These are phyloP conservation scores for Gallinago stenura DNA, from an alignment of 2,797 vertebrate species.

Conservation along the genomic window DNA sequence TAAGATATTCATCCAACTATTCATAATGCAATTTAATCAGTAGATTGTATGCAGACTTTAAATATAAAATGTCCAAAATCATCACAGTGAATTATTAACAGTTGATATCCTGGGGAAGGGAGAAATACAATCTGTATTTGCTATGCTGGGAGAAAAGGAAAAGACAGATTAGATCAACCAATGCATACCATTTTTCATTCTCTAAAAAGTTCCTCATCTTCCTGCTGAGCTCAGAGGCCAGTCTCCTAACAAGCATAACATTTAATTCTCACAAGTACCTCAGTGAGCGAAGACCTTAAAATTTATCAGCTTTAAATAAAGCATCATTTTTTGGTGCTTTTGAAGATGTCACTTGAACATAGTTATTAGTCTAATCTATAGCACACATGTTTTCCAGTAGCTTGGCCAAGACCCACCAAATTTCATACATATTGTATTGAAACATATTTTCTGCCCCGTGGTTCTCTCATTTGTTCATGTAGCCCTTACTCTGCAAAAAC, in stretches of 20 bases:
- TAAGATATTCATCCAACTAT: slow-evolving; percentile 77
- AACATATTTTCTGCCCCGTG: slow-evolving; percentile 15
- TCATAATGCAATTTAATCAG: slow-evolving; percentile 79
- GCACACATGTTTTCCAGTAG: not conserved
- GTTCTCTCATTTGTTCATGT: not conserved
- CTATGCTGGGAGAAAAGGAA: not conserved
- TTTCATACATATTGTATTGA: slow-evolving; percentile 17
- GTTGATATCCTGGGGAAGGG: slow-evolving; percentile 45
- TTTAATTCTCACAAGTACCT: not conserved
- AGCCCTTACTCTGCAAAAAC: slow-evolving; percentile 29
- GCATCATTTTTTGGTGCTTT: not conserved
- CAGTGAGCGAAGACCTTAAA: not conserved
- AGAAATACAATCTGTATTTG: slow-evolving; percentile 2
- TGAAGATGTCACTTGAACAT: not conserved
- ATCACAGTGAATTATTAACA: slow-evolving; percentile 78
- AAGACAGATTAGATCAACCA: not conserved
- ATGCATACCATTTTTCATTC: not conserved
- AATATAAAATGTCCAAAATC: slow-evolving; percentile 73
- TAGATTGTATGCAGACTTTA: slow-evolving; percentile 68
- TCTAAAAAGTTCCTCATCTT: slow-evolving; percentile 27
- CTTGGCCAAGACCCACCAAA: not conserved
- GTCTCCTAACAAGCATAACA: not conserved
- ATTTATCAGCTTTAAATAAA: not conserved
- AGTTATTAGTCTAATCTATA: not conserved
- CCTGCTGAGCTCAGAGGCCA: not conserved